Base-by-base conservation (phyloP, 2,113 vertebrate species). In the Archilochus colubris region DNA sequence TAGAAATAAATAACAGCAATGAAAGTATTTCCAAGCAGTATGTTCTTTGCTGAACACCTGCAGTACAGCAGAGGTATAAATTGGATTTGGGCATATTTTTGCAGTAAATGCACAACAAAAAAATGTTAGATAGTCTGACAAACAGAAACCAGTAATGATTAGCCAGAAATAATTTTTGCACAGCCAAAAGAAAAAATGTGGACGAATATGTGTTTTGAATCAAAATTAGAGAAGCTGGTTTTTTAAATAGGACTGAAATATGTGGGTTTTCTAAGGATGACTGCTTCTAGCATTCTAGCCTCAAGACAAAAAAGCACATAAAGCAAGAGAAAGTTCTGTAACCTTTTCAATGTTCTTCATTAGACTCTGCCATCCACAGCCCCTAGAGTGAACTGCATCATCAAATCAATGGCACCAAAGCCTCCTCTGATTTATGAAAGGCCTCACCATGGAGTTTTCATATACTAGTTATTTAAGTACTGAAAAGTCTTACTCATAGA, bases 401-500 rank as follows among this genome's bases (percentile, higher is more conserved):
- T 96, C 96, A 93, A 97, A 97, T 97, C 97, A 96, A 97, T 97
- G 86, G 91, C 86, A 87, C 93, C 95, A 95, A 96, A 97, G 95
- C 90, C 72, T 76, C 68, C 82, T 75, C 96, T 96, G 96, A 96
- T 89, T 97, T 95, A 95, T 82, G 96, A 96, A 97, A 97, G 89
- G 89, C 91, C 94, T 96, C 95, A 95, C 96, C 87, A 83, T 50
- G 87, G 94, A 87, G 95, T 96, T 95, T 97, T 96, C 96, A 96
- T 96, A 96, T 88, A 97, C 86, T 55, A 91, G 92, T 96, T 97
- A 97, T 96, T 97, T 96, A 96, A 97, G 94, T 70, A 94, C 82
- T 96, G 94, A 94, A 96, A 96, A 96, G 94, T 95, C 96, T 95
- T 95, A 96, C 94, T 97, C 97, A 96, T 96, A 97, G 97, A 97